Base-by-base conservation (phyloP, 2,113 vertebrate genomes). In the Myiagra hebetior region DNA sequence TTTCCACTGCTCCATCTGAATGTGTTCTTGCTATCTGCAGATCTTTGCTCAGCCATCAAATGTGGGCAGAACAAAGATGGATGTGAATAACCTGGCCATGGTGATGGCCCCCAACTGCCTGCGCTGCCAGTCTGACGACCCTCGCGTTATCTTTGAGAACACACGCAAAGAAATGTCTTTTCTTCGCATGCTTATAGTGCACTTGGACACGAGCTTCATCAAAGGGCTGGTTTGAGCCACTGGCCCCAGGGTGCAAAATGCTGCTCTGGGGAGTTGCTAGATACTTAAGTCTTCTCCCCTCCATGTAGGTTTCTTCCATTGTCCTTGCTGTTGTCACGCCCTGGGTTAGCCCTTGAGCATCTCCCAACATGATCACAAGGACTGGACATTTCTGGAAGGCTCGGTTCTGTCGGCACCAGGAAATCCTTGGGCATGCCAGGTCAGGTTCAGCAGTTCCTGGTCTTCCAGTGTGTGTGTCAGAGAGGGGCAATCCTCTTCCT, bases 81-180 rank as follows among this genome's bases (percentile, higher is more conserved):
- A 99, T 41, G 99, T 99, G 88, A 99, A 99, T 96, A 99, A 99
- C 97, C 96, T 99, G 95, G 99, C 99, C 89, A 99, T 99, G 99
- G 99, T 99, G 83, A 99, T 99, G 99, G 99, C 99, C 19, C 99
- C 99, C 78, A 99, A 99, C 97, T 99, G 99, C 89, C 98, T 99
- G 67, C 98, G 99, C 41, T 99, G 99, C 93, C 98, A 99, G 56
- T 99, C 99, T 0, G 98, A 99, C 0, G 99, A 99, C 79, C 99
- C 99, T 5, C 98, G 98, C 4, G 7, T 99, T 79, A 99, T 99
- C 96, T 99, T 99, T 30, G 99, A 99, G 96, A 99, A 99, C 96
- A 99, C 99, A 0, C 98, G 99, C 88, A 99, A 99, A 78, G 99
- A 99, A 95, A 99, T 99, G 99, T 98, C 99, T 79, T 99, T 99